phyloP scores from a whole-genome alignment of 2,888 invertebrate genomes.

The Catocala fraxini region DNA sequence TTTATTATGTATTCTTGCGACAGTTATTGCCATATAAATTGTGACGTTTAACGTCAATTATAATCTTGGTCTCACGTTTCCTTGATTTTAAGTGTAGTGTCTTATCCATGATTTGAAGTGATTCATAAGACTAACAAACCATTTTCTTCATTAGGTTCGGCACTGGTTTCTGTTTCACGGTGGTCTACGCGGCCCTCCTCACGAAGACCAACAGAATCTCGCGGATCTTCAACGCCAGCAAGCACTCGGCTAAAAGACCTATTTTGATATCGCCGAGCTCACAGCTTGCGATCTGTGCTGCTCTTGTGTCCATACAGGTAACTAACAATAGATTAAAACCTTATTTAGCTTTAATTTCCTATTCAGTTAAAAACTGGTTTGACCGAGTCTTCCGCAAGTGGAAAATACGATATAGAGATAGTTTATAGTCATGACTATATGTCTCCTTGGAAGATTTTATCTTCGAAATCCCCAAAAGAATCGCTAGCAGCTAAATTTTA shows the following conservation, averaged over 20 bases:
- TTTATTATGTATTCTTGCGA: no score
- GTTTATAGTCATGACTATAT: no score
- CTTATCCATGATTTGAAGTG: not conserved
- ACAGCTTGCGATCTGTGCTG: conserved; percentile 95
- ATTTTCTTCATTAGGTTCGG: conserved; percentile 88
- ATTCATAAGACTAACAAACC: not conserved
- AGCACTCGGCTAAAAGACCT: conserved; percentile 97
- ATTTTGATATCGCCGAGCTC: conserved; percentile 97
- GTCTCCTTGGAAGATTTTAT: no score
- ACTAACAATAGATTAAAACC: not conserved
- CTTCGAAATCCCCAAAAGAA: no score
- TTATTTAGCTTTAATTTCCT: not conserved
- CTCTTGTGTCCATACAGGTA: conserved; percentile 96
- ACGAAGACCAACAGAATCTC: conserved; percentile 99
- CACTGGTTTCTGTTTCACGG: conserved; percentile 98
- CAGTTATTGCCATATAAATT: no score
- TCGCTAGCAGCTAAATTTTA: no score
- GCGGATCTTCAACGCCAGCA: conserved; percentile 98
- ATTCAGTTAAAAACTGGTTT: no score
- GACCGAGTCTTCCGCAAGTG: no score
- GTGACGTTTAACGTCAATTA: no score
- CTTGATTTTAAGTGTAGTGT: not conserved
- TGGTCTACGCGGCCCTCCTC: conserved; percentile 98
- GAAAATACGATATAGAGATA: no score
- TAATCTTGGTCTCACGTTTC: no score